A percentile compares a stretch with the other conserved stretches of the same genome.
phyloP scores from a whole-genome alignment of 2,113 vertebrate genomes.

The Aythya baeri region DNA sequence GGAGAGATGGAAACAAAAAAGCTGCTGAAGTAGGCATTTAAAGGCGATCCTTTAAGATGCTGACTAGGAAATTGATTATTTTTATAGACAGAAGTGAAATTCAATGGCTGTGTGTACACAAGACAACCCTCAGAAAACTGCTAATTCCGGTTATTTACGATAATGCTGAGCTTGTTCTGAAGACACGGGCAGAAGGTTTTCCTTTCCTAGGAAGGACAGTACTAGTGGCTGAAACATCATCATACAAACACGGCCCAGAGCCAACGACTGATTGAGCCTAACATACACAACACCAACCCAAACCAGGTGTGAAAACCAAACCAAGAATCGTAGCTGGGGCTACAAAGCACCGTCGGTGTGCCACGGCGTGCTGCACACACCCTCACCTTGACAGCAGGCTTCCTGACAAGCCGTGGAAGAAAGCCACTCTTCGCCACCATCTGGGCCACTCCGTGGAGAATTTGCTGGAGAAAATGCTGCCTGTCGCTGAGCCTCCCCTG shows the following conservation, averaged over 20 bases:
- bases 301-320: not conserved
- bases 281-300: not conserved
- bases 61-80: constrained; percentile 22
- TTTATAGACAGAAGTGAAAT: constrained; percentile 2
- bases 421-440: not conserved
- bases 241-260: not conserved
- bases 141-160: constrained; percentile 28
- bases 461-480: not conserved
- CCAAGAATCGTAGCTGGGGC: not conserved
- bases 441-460: not conserved
- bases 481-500: not conserved
- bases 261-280: not conserved
- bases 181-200: constrained; percentile 3
- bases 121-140: constrained; percentile 10
- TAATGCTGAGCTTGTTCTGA: constrained; percentile 12
- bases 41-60: not conserved
- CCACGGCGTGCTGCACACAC: not conserved
- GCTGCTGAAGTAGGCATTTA: not conserved
- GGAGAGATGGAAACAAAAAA: not conserved
- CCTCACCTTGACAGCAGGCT: not conserved
- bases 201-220: constrained; percentile 23
- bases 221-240: constrained; percentile 1
- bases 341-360: not conserved
- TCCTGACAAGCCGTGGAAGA: not conserved
- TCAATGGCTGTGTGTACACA: not conserved